Evolutionary conservation across 2,113 vertebrate genomes (phyloP).

Genomic region (Sturnira hondurensis): DNA sequence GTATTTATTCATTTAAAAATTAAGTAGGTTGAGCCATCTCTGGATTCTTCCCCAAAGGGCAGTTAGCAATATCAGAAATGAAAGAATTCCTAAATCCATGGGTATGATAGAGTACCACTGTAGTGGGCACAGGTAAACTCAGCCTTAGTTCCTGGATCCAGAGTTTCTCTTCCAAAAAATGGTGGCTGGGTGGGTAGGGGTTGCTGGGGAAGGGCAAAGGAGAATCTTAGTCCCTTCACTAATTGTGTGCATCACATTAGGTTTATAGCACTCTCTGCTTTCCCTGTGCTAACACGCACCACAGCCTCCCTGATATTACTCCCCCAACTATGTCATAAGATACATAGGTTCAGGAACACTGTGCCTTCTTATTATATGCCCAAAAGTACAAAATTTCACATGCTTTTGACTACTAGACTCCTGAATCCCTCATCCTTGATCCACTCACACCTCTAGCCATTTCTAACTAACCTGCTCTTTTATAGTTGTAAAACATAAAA

Average conservation of each 20-base stretch:
- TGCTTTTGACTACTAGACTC: background rate
- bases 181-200: background rate
- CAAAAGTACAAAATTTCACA: background rate
- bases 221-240: background rate
- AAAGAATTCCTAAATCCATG: background rate
- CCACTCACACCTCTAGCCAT: background rate
- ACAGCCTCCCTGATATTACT: background rate
- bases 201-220: background rate
- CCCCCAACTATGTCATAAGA: background rate
- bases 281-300: background rate
- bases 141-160: background rate
- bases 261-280: background rate
- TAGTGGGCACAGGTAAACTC: background rate
- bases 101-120: background rate
- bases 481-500: background rate
- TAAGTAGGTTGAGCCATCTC: background rate
- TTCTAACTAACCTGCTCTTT: background rate
- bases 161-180: background rate
- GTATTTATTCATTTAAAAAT: conserved; percentile 39
- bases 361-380: background rate
- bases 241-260: background rate
- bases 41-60: background rate
- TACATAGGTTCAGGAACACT: background rate
- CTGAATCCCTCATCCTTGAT: background rate
- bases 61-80: background rate